Evolutionary conservation across 2,113 vertebrate species (phyloP).

Genomic region (Cyphomyrus plagiostoma): DNA sequence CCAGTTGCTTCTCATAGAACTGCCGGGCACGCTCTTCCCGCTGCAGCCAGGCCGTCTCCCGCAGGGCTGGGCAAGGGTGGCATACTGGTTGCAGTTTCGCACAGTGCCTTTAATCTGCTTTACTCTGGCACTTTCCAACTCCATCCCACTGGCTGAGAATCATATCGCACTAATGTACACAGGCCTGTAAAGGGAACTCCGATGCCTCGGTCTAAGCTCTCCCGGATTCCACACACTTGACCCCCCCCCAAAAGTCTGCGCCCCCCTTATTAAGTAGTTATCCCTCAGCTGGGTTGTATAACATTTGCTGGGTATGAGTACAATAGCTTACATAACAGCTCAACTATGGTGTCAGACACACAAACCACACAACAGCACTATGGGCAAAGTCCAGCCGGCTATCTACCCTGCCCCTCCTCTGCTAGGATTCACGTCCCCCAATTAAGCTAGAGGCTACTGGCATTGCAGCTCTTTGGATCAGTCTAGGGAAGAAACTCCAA

Average conservation of each 20-base stretch:
- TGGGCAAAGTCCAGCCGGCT: background rate
- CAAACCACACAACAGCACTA: constrained; percentile 27
- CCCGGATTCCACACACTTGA: background rate
- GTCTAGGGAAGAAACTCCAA: background rate
- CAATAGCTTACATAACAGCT: constrained; percentile 49
- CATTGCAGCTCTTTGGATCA: background rate
- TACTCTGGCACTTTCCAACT: background rate
- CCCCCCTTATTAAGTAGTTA: background rate
- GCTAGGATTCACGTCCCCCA: background rate
- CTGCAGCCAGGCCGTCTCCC: constrained; percentile 79
- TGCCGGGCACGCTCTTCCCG: constrained; percentile 78
- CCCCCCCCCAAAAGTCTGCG: background rate
- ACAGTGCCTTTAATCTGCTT: background rate
- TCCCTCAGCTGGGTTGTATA: constrained; percentile 11
- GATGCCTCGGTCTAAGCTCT: background rate
- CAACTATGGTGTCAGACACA: constrained; percentile 37
- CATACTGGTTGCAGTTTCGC: background rate
- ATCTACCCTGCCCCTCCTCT: background rate
- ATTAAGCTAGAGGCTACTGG: background rate
- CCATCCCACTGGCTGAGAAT: background rate
- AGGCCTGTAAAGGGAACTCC: background rate
- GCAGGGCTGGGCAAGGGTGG: constrained; percentile 57
- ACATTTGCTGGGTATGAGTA: constrained; percentile 44
- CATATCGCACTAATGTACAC: background rate
- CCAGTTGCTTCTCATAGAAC: constrained; percentile 83